Evolutionary conservation across 2,888 invertebrate species (phyloP), one percentile per base, ranked within the genome.

Genomic region (Hyalella azteca): DNA sequence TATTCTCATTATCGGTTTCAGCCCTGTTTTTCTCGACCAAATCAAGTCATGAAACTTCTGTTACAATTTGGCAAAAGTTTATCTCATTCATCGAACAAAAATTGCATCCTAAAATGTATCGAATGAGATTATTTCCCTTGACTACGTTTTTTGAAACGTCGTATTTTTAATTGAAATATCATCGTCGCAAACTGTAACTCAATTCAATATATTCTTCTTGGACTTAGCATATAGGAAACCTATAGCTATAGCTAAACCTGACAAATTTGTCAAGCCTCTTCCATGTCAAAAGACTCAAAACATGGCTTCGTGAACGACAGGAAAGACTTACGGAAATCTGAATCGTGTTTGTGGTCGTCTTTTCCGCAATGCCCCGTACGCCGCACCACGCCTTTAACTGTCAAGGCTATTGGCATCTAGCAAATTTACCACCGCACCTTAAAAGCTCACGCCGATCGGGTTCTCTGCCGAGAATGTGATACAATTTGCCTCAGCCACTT

Each of bases 401-500:
- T 66, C 66, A 66, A 1, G 2, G 36, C 3, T 36, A 66, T 66
- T 66, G 66, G 66, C 66, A 19, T 2, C 0, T 7, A 13, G 3
- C 45, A 45, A 36, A 66, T 66, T 66, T 66, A 66, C 13, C 2
- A 39, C 9, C 36, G 11, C 39, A 0, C 66, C 7, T n/a, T 66
- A 66, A 66, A 66, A 66, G 66, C 66, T 54, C 50, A 7, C 22
- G 50, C 15, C 22, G 50, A 50, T n/a, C n/a, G n/a, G n/a, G 50
- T 50, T 19, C 19, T 29, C 26, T 22, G 13, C 54, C 54, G 1
- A 26, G 26, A 54, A 54, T 54, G 54, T 54, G 54, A 54, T 54
- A 54, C 54, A 54, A 54, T 54, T 54, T 29, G 9, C 54, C 29
- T 54, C 54, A 54, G 29, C 29, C 22, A 26, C 54, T 54, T 54